These are phyloP conservation scores for Microctonus aethiopoides DNA, from an alignment of 2,888 invertebrate genomes.

Conservation along the genomic window DNA sequence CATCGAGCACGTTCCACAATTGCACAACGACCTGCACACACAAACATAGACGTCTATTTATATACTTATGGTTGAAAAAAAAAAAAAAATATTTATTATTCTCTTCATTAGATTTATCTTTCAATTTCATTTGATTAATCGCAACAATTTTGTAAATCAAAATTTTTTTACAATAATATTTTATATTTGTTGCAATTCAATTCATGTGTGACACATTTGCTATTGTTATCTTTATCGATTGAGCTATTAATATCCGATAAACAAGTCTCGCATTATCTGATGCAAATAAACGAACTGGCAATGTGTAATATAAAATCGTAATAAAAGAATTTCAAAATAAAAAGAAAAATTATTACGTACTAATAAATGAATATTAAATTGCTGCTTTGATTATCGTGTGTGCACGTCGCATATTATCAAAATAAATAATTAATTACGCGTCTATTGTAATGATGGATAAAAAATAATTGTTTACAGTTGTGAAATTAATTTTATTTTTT, in stretches of 20 bases:
- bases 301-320: too few species aligned
- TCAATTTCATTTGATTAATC: too few species aligned
- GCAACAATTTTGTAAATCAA: background rate
- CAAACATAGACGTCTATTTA: slow-evolving; percentile 1
- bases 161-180: background rate
- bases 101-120: background rate
- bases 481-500: too few species aligned
- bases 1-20: background rate
- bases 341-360: too few species aligned
- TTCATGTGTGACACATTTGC: background rate
- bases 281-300: too few species aligned
- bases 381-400: background rate
- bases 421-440: slow-evolving; percentile 18
- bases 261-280: background rate
- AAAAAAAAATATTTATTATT: background rate
- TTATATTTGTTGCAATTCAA: too few species aligned
- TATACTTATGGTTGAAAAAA: background rate
- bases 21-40: slow-evolving; percentile 7
- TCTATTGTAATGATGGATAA: background rate
- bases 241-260: slow-evolving; percentile 17
- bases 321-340: background rate
- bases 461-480: too few species aligned
- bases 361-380: too few species aligned
- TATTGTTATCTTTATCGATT: slow-evolving; percentile 23
- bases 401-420: background rate